Evolutionary conservation across 2,113 vertebrate species (phyloP), one percentile per base, ranked within the genome.

Genomic region (Caranx melampygus): DNA sequence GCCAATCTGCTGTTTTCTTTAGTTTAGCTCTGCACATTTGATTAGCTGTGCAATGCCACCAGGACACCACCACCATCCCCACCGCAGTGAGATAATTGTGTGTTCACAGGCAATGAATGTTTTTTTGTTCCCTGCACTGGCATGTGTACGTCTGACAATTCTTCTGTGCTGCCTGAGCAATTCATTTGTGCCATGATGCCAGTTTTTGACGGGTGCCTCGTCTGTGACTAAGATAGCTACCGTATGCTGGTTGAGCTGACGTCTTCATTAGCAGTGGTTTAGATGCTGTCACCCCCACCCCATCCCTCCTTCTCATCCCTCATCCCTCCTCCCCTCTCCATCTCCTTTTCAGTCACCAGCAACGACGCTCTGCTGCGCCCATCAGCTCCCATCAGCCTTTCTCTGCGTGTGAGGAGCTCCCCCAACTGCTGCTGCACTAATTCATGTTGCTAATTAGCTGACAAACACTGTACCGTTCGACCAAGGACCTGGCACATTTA

Each of bases 371-470:
- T 42, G 80, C 83, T 91, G 92, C 55, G 84, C 88, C 86, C 91
- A 88, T 92, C 88, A 91, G 79, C 82, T 87, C 87, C 88, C 90
- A 86, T 88, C 88, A 86, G 88, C 83, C 69, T 63, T 65, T 82
- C 87, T 84, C 84, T 77, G 79, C 63, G 16, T 87, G 85, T 67
- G 77, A 87, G 82, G 57, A 12, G 71, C 85, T 90, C 78, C 76
- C 82, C 86, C 83, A 73, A 85, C 87, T 87, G 87, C 90, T 88
- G 86, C 79, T 81, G 55, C 87, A 66, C 87, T 88, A 88, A 91
- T 88, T 89, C 92, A 82, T 82, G 87, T 86, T 77, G 84, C 92
- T 94, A 92, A 94, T 94, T 92, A 90, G 89, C 91, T 91, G 91
- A 92, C 91, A 94, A 91, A 91, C 86, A 84, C 74, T 34, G 63